Evolutionary conservation across 2,113 vertebrate genomes (phyloP).

Genomic region (Chlorodrepanis virens): DNA sequence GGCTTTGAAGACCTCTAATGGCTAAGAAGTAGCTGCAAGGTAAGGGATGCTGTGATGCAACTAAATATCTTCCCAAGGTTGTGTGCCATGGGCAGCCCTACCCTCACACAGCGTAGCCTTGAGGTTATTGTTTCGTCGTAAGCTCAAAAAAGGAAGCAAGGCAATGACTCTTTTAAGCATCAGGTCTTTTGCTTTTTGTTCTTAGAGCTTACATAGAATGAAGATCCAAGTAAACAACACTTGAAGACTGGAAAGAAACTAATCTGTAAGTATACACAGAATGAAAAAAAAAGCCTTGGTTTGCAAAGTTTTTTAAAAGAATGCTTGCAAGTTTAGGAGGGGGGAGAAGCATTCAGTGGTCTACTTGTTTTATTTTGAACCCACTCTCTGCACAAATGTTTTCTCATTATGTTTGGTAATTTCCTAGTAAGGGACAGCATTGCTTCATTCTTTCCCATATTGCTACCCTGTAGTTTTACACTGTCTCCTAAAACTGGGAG

Average conservation of each 20-base stretch:
- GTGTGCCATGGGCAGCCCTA: background rate
- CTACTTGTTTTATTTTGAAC: background rate
- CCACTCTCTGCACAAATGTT: background rate
- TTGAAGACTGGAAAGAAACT: background rate
- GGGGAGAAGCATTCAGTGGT: fast-evolving
- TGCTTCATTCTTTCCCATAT: background rate
- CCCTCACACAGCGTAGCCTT: background rate
- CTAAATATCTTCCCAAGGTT: background rate
- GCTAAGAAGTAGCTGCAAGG: background rate
- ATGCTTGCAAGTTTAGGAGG: background rate
- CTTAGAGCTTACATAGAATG: background rate
- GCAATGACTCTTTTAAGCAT: background rate
- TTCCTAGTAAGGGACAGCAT: background rate
- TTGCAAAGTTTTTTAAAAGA: background rate
- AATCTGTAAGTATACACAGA: background rate
- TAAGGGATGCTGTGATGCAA: background rate
- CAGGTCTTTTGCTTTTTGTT: background rate
- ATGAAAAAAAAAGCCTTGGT: background rate
- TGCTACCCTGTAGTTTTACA: background rate
- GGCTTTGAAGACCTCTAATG: background rate
- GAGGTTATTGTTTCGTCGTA: background rate
- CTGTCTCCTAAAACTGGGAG: background rate
- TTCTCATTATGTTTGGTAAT: background rate
- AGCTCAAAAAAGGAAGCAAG: background rate
- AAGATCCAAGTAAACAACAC: background rate